A percentile compares a stretch with the other conserved stretches of the same genome.
Evolutionary conservation across 2,888 invertebrate genomes (phyloP).

Genomic region (Megastigmus dorsalis): DNA sequence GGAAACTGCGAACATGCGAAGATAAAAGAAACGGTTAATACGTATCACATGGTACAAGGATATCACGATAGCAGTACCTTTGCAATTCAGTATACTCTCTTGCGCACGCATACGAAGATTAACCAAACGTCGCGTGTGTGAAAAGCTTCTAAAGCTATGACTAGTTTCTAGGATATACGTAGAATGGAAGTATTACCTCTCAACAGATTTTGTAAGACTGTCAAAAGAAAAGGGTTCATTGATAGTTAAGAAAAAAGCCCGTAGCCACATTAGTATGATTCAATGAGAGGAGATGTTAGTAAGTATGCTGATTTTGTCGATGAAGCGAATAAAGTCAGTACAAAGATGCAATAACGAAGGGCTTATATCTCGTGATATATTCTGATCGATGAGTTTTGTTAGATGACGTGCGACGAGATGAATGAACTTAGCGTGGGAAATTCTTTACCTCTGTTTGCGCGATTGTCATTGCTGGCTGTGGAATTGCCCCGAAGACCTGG

Average conservation of each 20-base stretch:
- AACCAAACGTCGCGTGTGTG: constrained; percentile 51
- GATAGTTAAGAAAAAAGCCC: constrained; percentile 32
- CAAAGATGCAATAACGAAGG: neutral
- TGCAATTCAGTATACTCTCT: constrained; percentile 31
- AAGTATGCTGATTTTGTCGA: neutral
- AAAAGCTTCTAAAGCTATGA: constrained; percentile 53
- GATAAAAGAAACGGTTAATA: neutral
- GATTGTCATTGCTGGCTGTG: constrained; percentile 69
- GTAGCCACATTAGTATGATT: constrained; percentile 31
- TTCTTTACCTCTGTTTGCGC: constrained; percentile 71
- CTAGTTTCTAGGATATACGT: constrained; percentile 56
- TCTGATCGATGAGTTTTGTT: constrained; percentile 40
- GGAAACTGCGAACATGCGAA: constrained; percentile 64
- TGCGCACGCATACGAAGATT: constrained; percentile 43
- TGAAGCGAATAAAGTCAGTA: neutral
- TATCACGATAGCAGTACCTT: constrained; percentile 49
- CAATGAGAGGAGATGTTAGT: constrained; percentile 48
- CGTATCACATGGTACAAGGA: neutral
- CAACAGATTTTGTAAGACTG: constrained; percentile 70
- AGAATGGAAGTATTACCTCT: constrained; percentile 65
- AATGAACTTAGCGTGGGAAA: constrained; percentile 55
- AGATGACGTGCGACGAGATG: constrained; percentile 56
- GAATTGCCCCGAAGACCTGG: constrained; percentile 69
- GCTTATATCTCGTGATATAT: constrained; percentile 14
- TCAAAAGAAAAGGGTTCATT: constrained; percentile 60